Conservation (phyloP, 92 coral and sea anemone genomes). For the Phenganax marumi region DNA sequence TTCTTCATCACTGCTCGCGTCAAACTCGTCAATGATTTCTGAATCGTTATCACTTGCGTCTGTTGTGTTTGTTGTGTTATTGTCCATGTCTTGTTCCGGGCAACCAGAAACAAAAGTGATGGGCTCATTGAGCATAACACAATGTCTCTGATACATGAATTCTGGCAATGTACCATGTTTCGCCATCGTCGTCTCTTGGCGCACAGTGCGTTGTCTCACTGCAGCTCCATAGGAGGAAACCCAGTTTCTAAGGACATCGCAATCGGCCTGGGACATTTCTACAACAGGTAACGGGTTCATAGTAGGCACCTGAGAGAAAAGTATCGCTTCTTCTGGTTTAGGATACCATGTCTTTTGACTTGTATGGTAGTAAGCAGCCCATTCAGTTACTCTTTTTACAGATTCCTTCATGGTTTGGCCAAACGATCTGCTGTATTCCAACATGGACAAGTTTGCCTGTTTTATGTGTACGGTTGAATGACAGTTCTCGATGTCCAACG, state of each 20-base stretch:
- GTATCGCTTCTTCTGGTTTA: slow-evolving; percentile 22
- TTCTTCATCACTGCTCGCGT: slow-evolving; percentile 48
- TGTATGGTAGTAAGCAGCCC: slow-evolving; percentile 47
- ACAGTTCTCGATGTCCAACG: slow-evolving; percentile 65
- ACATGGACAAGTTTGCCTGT: slow-evolving; percentile 40
- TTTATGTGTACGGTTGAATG: slow-evolving; percentile 49
- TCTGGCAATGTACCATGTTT: slow-evolving; percentile 38
- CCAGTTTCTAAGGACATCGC: slow-evolving; percentile 53
- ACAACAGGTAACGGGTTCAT: slow-evolving; percentile 46
- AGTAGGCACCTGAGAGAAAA: slow-evolving; percentile 2
- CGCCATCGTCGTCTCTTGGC: slow-evolving; percentile 64
- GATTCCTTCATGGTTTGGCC: slow-evolving; percentile 50
- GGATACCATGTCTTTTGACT: slow-evolving; percentile 50
- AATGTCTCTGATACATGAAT: slow-evolving; percentile 40
- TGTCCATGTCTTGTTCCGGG: slow-evolving; percentile 13
- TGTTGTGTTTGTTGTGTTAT: background rate
- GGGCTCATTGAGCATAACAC: slow-evolving; percentile 20
- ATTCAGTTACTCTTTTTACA: slow-evolving; percentile 33
- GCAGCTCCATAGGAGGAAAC: slow-evolving; percentile 65
- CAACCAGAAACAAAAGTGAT: slow-evolving; percentile 17
- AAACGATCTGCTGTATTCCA: slow-evolving; percentile 44
- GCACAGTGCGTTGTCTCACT: slow-evolving; percentile 62
- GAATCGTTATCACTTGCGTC: slow-evolving; percentile 14
- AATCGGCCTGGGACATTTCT: too few species aligned
- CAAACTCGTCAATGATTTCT: slow-evolving; percentile 36